Evolutionary conservation across 2,797 vertebrate species (phyloP).

Genomic region (Sebastes iracundus): DNA sequence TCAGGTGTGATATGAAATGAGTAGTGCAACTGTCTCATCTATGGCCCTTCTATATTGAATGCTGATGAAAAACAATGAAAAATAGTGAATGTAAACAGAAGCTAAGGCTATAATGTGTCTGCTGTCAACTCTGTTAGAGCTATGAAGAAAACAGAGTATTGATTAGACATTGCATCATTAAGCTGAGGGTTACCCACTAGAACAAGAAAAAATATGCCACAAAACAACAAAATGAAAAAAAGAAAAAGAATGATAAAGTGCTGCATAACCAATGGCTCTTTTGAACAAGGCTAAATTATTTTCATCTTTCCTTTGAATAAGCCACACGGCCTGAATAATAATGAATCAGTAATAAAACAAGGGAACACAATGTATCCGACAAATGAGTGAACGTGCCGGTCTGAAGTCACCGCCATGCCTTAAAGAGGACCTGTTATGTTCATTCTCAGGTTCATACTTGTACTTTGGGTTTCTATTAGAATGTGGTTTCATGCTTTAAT

Average conservation of each 20-base stretch:
- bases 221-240: not conserved
- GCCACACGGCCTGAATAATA: not conserved
- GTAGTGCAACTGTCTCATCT: not conserved
- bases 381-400: not conserved
- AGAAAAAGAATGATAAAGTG: not conserved
- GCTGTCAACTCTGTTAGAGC: not conserved
- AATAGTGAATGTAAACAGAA: fast-evolving
- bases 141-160: not conserved
- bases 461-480: no score
- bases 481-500: no score
- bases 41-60: not conserved
- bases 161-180: not conserved
- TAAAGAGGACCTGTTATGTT: not conserved
- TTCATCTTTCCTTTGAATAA: not conserved
- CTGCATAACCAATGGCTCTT: not conserved
- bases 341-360: not conserved
- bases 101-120: not conserved
- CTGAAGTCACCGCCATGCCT: not conserved
- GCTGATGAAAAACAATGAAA: not conserved
- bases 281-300: not conserved
- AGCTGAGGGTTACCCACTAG: not conserved
- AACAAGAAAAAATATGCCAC: not conserved
- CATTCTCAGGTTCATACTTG: no score
- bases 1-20: not conserved
- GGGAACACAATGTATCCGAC: not conserved